These are phyloP conservation scores for Smittia sp. DNA, from an alignment of 2,888 invertebrate genomes.

Conservation along the genomic window DNA sequence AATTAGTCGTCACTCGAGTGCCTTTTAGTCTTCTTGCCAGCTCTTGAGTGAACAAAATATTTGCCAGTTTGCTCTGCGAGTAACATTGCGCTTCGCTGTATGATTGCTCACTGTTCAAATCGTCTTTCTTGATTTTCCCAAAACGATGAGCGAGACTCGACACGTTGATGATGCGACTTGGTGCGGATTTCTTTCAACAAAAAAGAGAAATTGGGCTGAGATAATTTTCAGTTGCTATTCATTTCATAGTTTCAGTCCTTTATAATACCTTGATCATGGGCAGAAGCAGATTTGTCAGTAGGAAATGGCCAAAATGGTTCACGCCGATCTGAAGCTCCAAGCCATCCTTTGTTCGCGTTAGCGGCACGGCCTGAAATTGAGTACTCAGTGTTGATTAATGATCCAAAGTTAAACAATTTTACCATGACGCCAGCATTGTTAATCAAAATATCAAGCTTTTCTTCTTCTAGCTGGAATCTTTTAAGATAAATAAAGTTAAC, in stretches of 20 bases:
- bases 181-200: conserved; percentile 57
- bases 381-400: too few species aligned
- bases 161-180: conserved; percentile 61
- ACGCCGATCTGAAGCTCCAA: conserved; percentile 66
- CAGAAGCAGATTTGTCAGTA: conserved; percentile 61
- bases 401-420: too few species aligned
- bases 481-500: too few species aligned
- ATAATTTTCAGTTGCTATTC: too few species aligned
- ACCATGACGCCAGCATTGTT: conserved; percentile 74
- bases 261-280: too few species aligned
- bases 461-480: conserved; percentile 54
- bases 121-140: conserved; percentile 56
- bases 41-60: conserved; percentile 70
- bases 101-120: conserved; percentile 69
- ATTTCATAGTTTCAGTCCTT: too few species aligned
- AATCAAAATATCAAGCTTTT: conserved; percentile 62
- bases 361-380: too few species aligned
- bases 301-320: conserved; percentile 65
- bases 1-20: conserved; percentile 70
- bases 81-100: conserved; percentile 60
- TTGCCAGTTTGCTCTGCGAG: conserved; percentile 74
- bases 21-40: conserved; percentile 63
- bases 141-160: conserved; percentile 59
- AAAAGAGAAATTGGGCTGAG: too few species aligned
- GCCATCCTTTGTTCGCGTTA: conserved; percentile 62